These are phyloP conservation scores for Gobionotothen gibberifrons DNA, from an alignment of 2,797 vertebrate genomes.

Conservation along the genomic window DNA sequence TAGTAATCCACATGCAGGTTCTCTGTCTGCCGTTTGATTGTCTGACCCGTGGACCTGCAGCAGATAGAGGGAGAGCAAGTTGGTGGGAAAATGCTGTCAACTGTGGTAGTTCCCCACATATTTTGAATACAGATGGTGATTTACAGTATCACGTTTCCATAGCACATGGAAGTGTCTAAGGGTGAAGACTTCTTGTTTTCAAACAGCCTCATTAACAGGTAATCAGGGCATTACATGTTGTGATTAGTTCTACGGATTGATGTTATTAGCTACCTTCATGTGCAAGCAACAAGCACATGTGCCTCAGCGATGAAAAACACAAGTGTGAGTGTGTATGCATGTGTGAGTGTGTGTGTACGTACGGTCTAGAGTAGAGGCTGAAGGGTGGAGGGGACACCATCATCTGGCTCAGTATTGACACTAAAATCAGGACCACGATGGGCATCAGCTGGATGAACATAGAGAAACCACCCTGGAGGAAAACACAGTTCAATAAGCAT, in stretches of 20 bases:
- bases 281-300: neutral
- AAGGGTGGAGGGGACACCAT: conserved; percentile 98
- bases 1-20: conserved; percentile 93
- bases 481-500: conserved; percentile 40
- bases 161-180: neutral
- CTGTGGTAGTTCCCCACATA: neutral
- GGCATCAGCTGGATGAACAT: conserved; percentile 99
- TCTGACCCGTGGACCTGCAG: conserved; percentile 93
- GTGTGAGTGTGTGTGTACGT: conserved; percentile 62
- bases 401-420: conserved; percentile 96
- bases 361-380: conserved; percentile 95
- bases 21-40: conserved; percentile 93
- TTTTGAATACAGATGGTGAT: neutral
- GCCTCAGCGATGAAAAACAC: neutral
- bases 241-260: neutral
- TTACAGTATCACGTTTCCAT: neutral
- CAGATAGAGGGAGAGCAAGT: conserved; percentile 4
- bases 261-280: too few relatives aligned
- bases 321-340: neutral
- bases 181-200: neutral
- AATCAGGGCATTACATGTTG: conserved; percentile 1
- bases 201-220: neutral
- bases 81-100: conserved; percentile 2
- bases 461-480: conserved; percentile 94
- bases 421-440: conserved; percentile 94